Percentiles rank a stretch among this genome's conserved stretches.
phyloP scores from a whole-genome alignment of 1,140 invertebrate genomes.

The Thaumetopoea pityocampa region DNA sequence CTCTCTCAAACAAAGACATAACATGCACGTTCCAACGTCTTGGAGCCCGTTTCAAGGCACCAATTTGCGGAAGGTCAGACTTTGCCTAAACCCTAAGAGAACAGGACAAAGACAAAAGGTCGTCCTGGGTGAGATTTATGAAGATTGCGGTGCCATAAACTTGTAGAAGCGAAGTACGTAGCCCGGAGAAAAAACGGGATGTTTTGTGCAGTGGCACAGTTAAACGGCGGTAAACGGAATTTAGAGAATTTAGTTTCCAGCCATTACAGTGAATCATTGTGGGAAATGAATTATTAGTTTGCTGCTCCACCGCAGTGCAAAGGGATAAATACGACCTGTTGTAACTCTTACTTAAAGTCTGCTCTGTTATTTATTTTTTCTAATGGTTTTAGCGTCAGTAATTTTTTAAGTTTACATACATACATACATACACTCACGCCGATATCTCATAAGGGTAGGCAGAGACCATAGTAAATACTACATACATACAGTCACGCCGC shows the following conservation, averaged over 20 bases:
- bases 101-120: conserved; percentile 50
- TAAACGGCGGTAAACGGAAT: conserved; percentile 10
- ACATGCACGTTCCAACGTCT: conserved; percentile 21
- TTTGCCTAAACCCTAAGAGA: conserved; percentile 43
- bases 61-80: conserved; percentile 46
- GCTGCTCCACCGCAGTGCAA: conserved; percentile 6
- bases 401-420: too few relatives aligned
- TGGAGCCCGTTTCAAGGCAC: conserved; percentile 24
- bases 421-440: too few relatives aligned
- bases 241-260: conserved; percentile 5
- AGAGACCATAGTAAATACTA: too few relatives aligned
- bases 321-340: conserved; percentile 13
- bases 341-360: conserved; percentile 9
- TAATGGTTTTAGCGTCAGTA: too few relatives aligned
- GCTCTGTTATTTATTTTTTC: too few relatives aligned
- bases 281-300: conserved; percentile 14
- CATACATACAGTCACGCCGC: too few relatives aligned
- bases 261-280: conserved; percentile 14
- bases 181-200: conserved; percentile 7
- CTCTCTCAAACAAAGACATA: conserved; percentile 35
- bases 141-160: conserved; percentile 41
- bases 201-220: conserved; percentile 9
- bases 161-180: conserved; percentile 14
- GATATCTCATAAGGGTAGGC: too few relatives aligned
- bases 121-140: conserved; percentile 44